These are phyloP conservation scores for Lepus townsendii DNA, from an alignment of 2,797 vertebrate species.

Conservation along the genomic window DNA sequence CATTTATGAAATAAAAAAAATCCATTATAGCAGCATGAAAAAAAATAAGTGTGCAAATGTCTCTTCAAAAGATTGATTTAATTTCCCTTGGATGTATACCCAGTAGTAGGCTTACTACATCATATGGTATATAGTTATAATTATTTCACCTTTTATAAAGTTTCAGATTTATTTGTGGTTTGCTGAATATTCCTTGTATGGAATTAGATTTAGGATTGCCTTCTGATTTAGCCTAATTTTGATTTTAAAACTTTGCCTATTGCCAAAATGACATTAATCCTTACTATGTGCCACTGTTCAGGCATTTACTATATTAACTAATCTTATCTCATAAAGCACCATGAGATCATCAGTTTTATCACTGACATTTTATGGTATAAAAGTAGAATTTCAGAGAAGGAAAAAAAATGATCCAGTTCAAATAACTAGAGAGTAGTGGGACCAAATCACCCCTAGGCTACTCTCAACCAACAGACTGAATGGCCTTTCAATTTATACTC, in stretches of 20 bases:
- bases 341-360: background rate
- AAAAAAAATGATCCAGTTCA: background rate
- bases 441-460: background rate
- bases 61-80: too few relatives aligned
- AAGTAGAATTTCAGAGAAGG: background rate
- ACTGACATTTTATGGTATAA: background rate
- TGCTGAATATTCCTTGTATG: background rate
- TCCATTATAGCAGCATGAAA: too few relatives aligned
- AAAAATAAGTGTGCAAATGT: too few relatives aligned
- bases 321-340: background rate
- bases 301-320: background rate
- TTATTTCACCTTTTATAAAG: background rate
- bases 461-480: background rate
- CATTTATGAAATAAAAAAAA: too few relatives aligned
- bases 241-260: background rate
- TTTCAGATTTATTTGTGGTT: background rate
- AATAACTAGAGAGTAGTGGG: background rate
- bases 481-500: too few relatives aligned
- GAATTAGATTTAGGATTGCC: background rate
- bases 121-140: background rate
- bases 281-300: background rate
- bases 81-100: too few relatives aligned
- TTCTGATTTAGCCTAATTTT: background rate
- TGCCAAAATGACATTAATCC: background rate
- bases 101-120: too few relatives aligned